Evolutionary conservation across 2,113 vertebrate species (phyloP).

Genomic region (Lepidothrix coronata): DNA sequence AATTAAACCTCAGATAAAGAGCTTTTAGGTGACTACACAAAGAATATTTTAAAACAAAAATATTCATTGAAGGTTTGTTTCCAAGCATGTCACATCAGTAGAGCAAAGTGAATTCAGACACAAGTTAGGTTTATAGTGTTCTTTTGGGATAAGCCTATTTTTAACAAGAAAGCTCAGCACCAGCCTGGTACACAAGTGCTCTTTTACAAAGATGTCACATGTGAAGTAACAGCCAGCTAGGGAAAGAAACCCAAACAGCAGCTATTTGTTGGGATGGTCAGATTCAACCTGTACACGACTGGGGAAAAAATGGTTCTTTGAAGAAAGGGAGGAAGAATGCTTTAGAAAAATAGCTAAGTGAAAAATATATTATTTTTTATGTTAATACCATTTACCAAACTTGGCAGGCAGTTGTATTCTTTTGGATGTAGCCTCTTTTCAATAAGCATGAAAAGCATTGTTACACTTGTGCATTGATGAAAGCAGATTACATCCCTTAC

Average conservation of each 20-base stretch:
- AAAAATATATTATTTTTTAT: not conserved
- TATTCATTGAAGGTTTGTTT: not conserved
- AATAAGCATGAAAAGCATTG: not conserved
- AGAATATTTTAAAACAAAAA: not conserved
- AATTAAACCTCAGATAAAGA: not conserved
- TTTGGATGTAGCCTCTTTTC: not conserved
- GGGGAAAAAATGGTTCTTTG: not conserved
- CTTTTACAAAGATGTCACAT: not conserved
- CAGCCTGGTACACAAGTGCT: not conserved
- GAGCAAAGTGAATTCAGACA: not conserved
- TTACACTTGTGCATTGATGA: conserved; percentile 1
- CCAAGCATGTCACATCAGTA: not conserved
- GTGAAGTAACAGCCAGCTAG: not conserved
- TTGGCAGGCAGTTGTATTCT: not conserved
- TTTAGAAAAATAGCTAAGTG: not conserved
- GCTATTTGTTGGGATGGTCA: not conserved
- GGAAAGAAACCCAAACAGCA: not conserved
- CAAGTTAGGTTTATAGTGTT: not conserved
- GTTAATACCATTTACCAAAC: not conserved
- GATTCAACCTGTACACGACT: not conserved
- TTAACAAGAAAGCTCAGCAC: not conserved
- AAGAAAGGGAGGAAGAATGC: not conserved
- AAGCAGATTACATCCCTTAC: not conserved
- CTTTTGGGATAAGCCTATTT: not conserved
- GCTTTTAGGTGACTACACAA: not conserved